Evolutionary conservation across 2,888 invertebrate genomes (phyloP).

Genomic region (Diogma glabrata): DNA sequence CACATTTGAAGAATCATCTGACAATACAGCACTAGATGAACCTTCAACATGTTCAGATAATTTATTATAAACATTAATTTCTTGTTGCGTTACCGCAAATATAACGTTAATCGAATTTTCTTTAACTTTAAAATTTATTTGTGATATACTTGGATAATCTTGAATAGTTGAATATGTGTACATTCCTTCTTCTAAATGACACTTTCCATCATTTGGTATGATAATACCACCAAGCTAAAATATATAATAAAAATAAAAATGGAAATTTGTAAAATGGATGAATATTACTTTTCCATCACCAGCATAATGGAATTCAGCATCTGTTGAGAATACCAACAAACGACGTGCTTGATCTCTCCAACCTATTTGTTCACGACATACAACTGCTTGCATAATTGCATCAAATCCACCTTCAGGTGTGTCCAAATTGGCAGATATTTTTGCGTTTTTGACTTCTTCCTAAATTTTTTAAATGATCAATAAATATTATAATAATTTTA

Average conservation of each 20-base stretch:
- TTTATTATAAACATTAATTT: constrained; percentile 71
- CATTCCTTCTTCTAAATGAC: constrained; percentile 65
- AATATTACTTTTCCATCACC: constrained; percentile 91
- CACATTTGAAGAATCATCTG: constrained; percentile 90
- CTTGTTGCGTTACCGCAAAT: constrained; percentile 87
- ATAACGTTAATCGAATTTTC: constrained; percentile 94
- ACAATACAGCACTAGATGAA: constrained; percentile 79
- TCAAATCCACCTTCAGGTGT: constrained; percentile 99
- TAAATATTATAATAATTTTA: too few species aligned
- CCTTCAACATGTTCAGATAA: constrained; percentile 84
- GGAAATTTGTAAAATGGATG: not conserved
- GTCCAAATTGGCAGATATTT: constrained; percentile 93
- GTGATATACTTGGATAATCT: constrained; percentile 97
- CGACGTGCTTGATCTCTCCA: constrained; percentile 91
- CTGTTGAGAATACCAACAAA: constrained; percentile 93
- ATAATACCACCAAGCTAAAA: constrained; percentile 81
- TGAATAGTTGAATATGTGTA: constrained; percentile 77
- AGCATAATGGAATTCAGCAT: constrained; percentile 98
- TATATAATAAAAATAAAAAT: too few species aligned
- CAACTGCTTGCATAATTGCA: constrained; percentile 98
- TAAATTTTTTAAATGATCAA: too few species aligned
- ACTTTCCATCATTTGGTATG: constrained; percentile 84
- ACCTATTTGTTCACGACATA: constrained; percentile 77
- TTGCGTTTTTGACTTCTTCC: constrained; percentile 66
- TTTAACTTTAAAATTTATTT: constrained; percentile 79